These are phyloP conservation scores for Cryptoprocta ferox DNA, from an alignment of 2,797 vertebrate genomes.

Conservation along the genomic window DNA sequence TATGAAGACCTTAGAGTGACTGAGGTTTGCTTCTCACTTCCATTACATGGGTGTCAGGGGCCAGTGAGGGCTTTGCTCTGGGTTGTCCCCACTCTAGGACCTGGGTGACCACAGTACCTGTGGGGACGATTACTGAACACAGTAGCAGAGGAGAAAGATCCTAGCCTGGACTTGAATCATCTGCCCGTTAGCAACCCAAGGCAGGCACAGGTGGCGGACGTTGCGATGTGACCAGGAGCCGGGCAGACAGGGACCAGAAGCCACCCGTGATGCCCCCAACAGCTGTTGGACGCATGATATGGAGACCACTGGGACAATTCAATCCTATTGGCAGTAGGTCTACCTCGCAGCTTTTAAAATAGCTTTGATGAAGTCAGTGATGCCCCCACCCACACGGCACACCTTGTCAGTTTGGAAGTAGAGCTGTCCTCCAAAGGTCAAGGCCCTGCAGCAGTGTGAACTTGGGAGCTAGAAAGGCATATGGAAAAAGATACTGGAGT, in stretches of 20 bases:
- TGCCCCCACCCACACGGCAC: neutral
- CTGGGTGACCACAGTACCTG: neutral
- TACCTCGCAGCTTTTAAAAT: neutral
- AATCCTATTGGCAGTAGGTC: neutral
- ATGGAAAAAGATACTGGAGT: fast-evolving
- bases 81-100: neutral
- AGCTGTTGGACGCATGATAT: fast-evolving
- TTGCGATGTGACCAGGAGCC: fast-evolving
- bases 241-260: neutral
- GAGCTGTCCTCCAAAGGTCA: neutral
- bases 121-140: too few species aligned
- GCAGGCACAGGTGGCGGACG: too few species aligned
- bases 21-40: neutral
- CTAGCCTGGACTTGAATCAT: too few species aligned
- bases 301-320: neutral
- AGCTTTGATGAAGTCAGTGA: neutral
- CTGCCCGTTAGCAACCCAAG: neutral
- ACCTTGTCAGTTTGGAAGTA: neutral
- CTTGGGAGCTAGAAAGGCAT: fast-evolving
- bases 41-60: fast-evolving
- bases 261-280: too few species aligned
- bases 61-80: neutral
- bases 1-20: neutral
- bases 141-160: too few species aligned
- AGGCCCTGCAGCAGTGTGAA: fast-evolving